Conservation (phyloP, 1,140 invertebrate species). For the Rhyzopertha dominica region DNA sequence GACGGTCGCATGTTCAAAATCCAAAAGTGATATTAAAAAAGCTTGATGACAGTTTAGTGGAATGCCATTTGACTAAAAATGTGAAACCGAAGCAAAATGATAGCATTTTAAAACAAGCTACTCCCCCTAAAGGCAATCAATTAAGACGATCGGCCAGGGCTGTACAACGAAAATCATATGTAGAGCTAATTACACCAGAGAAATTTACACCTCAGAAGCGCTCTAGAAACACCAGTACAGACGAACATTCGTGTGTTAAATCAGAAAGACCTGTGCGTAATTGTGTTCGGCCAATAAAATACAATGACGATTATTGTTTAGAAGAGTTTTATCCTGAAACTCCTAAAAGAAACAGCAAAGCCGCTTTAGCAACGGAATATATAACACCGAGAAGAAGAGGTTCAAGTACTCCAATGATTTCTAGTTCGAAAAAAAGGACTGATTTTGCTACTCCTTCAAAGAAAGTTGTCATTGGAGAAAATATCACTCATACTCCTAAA, state of each 20-base stretch:
- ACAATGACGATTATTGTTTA: background rate
- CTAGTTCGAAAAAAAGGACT: conserved; percentile 1
- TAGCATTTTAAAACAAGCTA: conserved; percentile 1
- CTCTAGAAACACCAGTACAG: conserved; percentile 2
- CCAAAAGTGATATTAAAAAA: background rate
- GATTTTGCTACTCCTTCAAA: background rate
- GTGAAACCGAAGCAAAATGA: background rate
- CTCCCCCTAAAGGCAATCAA: background rate
- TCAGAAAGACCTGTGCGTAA: background rate
- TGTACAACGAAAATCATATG: conserved; percentile 12
- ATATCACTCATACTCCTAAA: too few species aligned
- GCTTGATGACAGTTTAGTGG: background rate
- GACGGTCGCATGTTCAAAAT: conserved; percentile 7
- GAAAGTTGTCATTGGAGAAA: background rate
- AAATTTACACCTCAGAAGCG: background rate
- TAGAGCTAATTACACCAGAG: conserved; percentile 3
- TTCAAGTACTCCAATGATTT: background rate
- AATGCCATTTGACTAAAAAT: background rate
- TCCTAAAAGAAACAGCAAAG: background rate
- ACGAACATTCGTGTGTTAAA: background rate
- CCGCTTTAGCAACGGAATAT: background rate
- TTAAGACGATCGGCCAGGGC: conserved; percentile 12
- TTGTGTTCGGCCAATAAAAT: background rate
- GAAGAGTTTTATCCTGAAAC: background rate
- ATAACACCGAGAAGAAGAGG: background rate